Evolutionary conservation across 1,140 invertebrate species (phyloP), one percentile per base, ranked within the genome.

Genomic region (Dendroctonus ponderosae): DNA sequence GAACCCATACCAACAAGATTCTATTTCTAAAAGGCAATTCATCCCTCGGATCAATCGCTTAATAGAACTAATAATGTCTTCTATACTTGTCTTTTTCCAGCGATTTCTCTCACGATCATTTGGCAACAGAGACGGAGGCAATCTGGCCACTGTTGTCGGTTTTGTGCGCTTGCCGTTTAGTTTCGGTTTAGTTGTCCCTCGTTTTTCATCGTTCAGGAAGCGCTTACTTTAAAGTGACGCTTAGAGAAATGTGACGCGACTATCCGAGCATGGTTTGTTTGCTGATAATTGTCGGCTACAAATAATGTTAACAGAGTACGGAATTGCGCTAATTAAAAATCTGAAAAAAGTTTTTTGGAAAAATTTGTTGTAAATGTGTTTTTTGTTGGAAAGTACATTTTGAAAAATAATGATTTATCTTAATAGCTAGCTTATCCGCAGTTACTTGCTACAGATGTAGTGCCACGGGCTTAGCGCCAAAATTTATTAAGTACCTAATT

Each of bases 151-250:
- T 41, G 61, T 51, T 63, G 61, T 63, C 46, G 37, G 61, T 51
- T 63, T 63, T 63, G 61, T 63, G 61, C 61, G 61, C 61, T 63
- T 63, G 61, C 61, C 49, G 60, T 63, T 62, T 63, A 63, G 61
- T 63, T 63, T 63, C 61, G 61, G 61, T 63, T 63, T 54, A 51
- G 61, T 63, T 44, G 61, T 14, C 61, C 38, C 15, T 41, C 49
- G 61, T 54, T 63, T 63, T 63, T 51, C 57, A 59, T 59, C 61
- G 61, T 63, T 63, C 39, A 11, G 7, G 38, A 50, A 52, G 48
- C 59, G 59, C 48, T 40, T 62, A 11, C 40, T 52, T 41, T 12
- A 50, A 62, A 51, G 48, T 12, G 59, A 62, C 59, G 59, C 59
- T 62, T 62, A 15, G n/a, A 54, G 26, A 38, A 12, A 60, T 46